Evolutionary conservation across 1,140 invertebrate genomes (phyloP).

Genomic region (Drosophila takahashii): DNA sequence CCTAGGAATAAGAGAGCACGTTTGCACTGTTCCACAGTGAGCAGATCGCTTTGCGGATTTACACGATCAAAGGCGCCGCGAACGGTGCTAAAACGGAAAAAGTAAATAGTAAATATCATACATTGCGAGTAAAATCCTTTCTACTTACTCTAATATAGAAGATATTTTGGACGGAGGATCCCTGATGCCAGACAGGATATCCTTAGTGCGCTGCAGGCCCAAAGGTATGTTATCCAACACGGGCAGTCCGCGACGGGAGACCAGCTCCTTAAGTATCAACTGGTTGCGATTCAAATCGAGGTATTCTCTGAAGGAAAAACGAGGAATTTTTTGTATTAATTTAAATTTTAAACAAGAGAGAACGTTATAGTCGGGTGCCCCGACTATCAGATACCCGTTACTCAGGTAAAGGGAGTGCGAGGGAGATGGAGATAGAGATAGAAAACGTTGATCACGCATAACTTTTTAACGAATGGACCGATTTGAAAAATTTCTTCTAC

Average conservation of each 20-base stretch:
- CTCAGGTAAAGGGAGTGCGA: no score
- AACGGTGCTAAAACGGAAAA: conserved; percentile 59
- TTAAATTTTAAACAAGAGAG: background rate
- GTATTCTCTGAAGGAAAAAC: conserved; percentile 87
- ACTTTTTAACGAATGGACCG: no score
- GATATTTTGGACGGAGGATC: conserved; percentile 84
- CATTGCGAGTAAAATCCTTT: background rate
- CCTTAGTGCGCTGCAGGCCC: conserved; percentile 87
- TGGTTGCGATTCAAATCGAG: conserved; percentile 88
- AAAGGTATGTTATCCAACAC: conserved; percentile 87
- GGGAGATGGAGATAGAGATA: no score
- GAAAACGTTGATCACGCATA: no score
- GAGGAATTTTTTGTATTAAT: background rate
- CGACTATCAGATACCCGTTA: no score
- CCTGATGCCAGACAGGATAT: conserved; percentile 85
- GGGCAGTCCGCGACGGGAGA: conserved; percentile 88
- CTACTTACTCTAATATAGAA: conserved; percentile 82
- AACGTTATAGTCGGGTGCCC: no score
- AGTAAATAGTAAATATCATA: background rate
- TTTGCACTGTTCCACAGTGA: conserved; percentile 84
- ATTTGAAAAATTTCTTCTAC: no score
- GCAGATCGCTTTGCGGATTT: conserved; percentile 73
- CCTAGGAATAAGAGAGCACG: conserved; percentile 84
- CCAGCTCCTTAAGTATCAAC: conserved; percentile 87
- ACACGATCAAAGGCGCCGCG: conserved; percentile 84